Evolutionary conservation across 1,140 invertebrate genomes (phyloP).

Genomic region (Drosophila arizonae): DNA sequence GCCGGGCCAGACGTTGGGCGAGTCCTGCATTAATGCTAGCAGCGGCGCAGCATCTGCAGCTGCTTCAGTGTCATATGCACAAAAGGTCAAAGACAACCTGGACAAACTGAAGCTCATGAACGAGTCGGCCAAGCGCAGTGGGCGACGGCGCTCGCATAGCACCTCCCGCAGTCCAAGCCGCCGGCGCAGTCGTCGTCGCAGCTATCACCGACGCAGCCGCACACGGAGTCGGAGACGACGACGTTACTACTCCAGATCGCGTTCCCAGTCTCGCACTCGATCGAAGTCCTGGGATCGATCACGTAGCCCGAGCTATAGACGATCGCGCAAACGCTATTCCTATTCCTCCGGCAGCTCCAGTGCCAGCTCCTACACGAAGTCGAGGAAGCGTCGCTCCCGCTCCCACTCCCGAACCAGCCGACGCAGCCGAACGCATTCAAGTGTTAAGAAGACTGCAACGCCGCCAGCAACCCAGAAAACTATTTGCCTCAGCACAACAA

Average conservation of each 20-base stretch:
- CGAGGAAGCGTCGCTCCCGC: slow-evolving; percentile 63
- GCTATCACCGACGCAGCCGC: slow-evolving; percentile 62
- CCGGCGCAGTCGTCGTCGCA: slow-evolving; percentile 41
- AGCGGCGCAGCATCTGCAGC: slow-evolving; percentile 46
- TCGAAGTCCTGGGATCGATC: slow-evolving; percentile 74
- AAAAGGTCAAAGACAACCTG: slow-evolving; percentile 86
- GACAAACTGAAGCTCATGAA: slow-evolving; percentile 81
- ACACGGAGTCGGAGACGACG: slow-evolving; percentile 70
- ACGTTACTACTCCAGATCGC: slow-evolving; percentile 69
- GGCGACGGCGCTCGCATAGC: slow-evolving; percentile 46
- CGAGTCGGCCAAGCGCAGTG: slow-evolving; percentile 49
- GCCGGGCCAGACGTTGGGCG: slow-evolving; percentile 63
- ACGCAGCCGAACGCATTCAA: slow-evolving; percentile 18
- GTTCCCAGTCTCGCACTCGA: slow-evolving; percentile 79
- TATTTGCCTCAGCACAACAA: slow-evolving; percentile 53
- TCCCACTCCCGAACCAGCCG: slow-evolving; percentile 40
- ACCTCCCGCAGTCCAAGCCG: slow-evolving; percentile 45
- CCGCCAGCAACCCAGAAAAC: slow-evolving; percentile 18
- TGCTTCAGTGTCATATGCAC: slow-evolving; percentile 83
- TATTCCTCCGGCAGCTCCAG: slow-evolving; percentile 75
- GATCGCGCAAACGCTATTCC: slow-evolving; percentile 81
- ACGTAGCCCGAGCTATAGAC: slow-evolving; percentile 71
- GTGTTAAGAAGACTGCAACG: slow-evolving; percentile 11
- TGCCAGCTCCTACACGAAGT: slow-evolving; percentile 66
- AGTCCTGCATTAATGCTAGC: slow-evolving; percentile 71